Evolutionary conservation across 2,797 vertebrate species (phyloP), one percentile per base, ranked within the genome.

Genomic region (Pseudochaenichthys georgianus): DNA sequence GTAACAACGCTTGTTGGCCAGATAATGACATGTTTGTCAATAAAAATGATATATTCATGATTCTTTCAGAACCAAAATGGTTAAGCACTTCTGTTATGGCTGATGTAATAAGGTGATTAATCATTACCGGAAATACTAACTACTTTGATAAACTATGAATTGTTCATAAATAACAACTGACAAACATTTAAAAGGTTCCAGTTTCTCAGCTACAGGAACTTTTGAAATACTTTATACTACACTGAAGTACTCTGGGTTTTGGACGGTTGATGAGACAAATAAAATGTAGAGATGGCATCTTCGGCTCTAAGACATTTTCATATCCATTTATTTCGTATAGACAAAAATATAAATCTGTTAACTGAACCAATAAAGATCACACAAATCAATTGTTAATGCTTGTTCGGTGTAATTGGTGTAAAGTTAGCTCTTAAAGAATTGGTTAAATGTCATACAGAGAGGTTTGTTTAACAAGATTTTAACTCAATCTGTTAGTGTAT

Each of bases 191-290:
- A 51, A 17, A 10, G 28, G 13, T 58, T 66, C 11, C 42, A 54
- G 42, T 16, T 13, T 17, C 2, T 65, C 2, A 34, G 15, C 52
- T 17, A 4, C 23, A 9, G 41, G 3, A 7, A 31, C 51, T 15
- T 42, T 8, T 62, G 41, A 59, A 51, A 16, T 5, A 52, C 47
- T 59, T 53, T 4, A 5, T 41, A 50, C 28, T 21, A 48, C 53
- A 53, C 3, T 34, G 19, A 13, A 38, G 31, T 31, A 66, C 46
- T 75, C 66, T 78, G 41, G 50, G 46, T 52, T 47, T 55, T 43
- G 31, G 43, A 65, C 16, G 3, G 38, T 41, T 41, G 3, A 17
- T 43, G n/a, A 5, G 3, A 41, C 23, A 62, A 58, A 62, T 46
- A 28, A 12, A n/a, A 16, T 47, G 52, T 4, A 53, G 45, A 31